Percentiles rank a stretch among this genome's conserved stretches.
These are phyloP conservation scores for Diploptera punctata DNA, from an alignment of 2,888 invertebrate genomes.

Conservation along the genomic window DNA sequence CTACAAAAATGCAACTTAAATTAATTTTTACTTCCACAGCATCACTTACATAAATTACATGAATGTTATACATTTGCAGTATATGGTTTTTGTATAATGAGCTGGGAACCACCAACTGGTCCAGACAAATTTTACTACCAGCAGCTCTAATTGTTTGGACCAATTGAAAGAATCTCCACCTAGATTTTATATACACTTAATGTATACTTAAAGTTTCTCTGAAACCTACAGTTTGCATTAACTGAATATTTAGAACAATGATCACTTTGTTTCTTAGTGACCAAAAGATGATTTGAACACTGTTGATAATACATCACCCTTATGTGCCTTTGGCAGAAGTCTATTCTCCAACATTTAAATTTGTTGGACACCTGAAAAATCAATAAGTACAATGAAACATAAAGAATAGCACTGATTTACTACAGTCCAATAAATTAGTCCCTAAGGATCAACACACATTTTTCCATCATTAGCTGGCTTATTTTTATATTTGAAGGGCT, in stretches of 20 bases:
- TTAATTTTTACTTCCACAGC: no score
- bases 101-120: constrained; percentile 15
- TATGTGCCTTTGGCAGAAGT: constrained; percentile 5
- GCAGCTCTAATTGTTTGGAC: background rate
- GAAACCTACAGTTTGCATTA: background rate
- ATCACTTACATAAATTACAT: no score
- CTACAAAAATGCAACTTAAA: no score
- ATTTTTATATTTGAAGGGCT: no score
- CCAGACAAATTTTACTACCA: background rate
- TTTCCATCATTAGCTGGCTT: no score
- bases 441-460: no score
- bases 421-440: no score
- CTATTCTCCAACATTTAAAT: background rate
- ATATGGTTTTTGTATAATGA: background rate
- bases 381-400: no score
- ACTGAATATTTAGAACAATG: constrained; percentile 10
- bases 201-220: background rate
- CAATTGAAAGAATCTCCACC: background rate
- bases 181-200: background rate
- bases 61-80: no score
- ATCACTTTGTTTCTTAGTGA: background rate
- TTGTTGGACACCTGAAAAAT: no score
- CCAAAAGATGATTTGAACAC: background rate
- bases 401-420: no score
- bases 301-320: constrained; percentile 16